These are phyloP conservation scores for Syrista parreyssii DNA, from an alignment of 2,888 invertebrate genomes.

Conservation along the genomic window DNA sequence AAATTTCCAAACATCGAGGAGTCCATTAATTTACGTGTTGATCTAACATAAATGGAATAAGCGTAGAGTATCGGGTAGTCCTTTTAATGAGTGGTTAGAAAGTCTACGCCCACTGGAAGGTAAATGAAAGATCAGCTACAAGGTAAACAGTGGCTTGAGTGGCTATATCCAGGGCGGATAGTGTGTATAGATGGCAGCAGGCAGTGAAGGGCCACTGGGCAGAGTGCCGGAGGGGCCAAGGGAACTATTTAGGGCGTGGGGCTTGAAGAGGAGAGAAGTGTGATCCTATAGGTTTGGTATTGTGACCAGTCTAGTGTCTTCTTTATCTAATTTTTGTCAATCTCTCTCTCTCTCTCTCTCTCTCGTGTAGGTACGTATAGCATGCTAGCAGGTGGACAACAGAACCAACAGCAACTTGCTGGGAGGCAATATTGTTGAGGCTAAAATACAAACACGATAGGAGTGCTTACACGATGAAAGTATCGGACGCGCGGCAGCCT, in stretches of 20 bases:
- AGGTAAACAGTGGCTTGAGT: slow-evolving; percentile 22
- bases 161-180: slow-evolving; percentile 12
- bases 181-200: background rate
- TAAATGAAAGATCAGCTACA: slow-evolving; percentile 27
- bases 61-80: background rate
- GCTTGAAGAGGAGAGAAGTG: background rate
- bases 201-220: background rate
- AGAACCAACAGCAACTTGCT: background rate
- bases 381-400: background rate
- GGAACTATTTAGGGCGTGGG: background rate
- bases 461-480: background rate
- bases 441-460: background rate
- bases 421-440: background rate
- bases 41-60: background rate
- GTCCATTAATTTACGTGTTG: background rate
- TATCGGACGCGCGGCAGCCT: background rate
- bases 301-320: background rate
- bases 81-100: background rate
- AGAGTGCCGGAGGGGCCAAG: background rate
- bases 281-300: background rate
- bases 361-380: background rate
- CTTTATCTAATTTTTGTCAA: background rate
- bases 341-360: background rate
- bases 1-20: background rate
- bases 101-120: slow-evolving; percentile 22